Evolutionary conservation across 2,113 vertebrate genomes (phyloP).

Genomic region (Poeciliopsis retropinna): DNA sequence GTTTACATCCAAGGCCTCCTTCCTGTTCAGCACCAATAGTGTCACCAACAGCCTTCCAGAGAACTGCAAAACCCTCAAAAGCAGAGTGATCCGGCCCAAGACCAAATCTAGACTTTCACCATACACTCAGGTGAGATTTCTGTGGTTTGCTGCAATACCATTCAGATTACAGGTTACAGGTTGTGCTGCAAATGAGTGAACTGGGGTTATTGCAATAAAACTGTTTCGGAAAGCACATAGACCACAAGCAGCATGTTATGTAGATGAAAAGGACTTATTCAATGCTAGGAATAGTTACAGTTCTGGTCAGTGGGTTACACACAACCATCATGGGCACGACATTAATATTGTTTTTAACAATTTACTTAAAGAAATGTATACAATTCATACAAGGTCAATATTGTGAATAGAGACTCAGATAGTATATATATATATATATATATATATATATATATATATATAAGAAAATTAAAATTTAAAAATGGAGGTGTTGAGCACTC

Average conservation of each 20-base stretch:
- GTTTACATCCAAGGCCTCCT: constrained; percentile 87
- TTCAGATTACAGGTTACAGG: too few relatives aligned
- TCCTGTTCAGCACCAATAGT: constrained; percentile 84
- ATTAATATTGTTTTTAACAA: too few relatives aligned
- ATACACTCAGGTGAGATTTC: constrained; percentile 88
- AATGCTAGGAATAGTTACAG: background rate
- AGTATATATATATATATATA: too few relatives aligned
- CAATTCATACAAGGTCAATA: background rate
- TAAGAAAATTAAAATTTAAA: too few relatives aligned
- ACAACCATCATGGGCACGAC: background rate
- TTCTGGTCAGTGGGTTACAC: background rate
- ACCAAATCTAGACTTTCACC: constrained; percentile 93
- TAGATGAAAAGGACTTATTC: background rate
- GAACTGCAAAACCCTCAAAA: constrained; percentile 85
- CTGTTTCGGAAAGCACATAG: background rate
- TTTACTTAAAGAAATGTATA: background rate
- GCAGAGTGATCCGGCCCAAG: constrained; percentile 84
- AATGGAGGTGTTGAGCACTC: too few relatives aligned
- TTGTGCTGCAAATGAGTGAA: background rate
- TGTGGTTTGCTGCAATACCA: too few relatives aligned
- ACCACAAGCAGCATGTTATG: background rate
- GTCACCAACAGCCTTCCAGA: constrained; percentile 80
- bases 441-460: too few relatives aligned
- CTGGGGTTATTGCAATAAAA: background rate
- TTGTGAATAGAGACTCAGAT: too few relatives aligned